Evolutionary conservation across 2,113 vertebrate species (phyloP).

Genomic region (Otis tarda): DNA sequence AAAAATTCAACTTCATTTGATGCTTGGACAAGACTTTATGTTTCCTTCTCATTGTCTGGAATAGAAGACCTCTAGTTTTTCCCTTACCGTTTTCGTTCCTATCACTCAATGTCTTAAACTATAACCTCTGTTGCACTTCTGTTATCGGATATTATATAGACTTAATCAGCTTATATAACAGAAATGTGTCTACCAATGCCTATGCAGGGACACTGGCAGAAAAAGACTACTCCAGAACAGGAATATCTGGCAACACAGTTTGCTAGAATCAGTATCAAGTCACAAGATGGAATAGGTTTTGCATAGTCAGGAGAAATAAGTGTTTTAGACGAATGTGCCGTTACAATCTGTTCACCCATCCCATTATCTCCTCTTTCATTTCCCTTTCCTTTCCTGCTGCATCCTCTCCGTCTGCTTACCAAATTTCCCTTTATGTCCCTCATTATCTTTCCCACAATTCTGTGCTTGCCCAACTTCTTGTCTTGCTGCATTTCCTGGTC

Average conservation of each 20-base stretch:
- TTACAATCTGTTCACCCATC: background rate
- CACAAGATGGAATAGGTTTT: background rate
- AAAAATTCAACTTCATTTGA: background rate
- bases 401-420: background rate
- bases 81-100: background rate
- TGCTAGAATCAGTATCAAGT: background rate
- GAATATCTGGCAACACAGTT: background rate
- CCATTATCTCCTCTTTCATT: background rate
- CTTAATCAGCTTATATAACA: background rate
- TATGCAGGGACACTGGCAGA: background rate
- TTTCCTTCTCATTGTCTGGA: background rate
- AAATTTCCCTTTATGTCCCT: background rate
- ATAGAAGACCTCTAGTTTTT: background rate
- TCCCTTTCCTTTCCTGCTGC: background rate
- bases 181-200: background rate
- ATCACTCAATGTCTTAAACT: background rate
- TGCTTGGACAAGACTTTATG: background rate
- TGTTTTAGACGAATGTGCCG: rapidly evolving
- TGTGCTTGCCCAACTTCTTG: background rate
- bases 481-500: background rate
- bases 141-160: background rate
- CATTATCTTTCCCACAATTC: background rate
- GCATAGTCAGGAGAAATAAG: background rate
- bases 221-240: background rate
- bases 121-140: background rate